These are phyloP conservation scores for Pristionchus exspectatus DNA, from an alignment of 2,888 invertebrate species.

Conservation along the genomic window DNA sequence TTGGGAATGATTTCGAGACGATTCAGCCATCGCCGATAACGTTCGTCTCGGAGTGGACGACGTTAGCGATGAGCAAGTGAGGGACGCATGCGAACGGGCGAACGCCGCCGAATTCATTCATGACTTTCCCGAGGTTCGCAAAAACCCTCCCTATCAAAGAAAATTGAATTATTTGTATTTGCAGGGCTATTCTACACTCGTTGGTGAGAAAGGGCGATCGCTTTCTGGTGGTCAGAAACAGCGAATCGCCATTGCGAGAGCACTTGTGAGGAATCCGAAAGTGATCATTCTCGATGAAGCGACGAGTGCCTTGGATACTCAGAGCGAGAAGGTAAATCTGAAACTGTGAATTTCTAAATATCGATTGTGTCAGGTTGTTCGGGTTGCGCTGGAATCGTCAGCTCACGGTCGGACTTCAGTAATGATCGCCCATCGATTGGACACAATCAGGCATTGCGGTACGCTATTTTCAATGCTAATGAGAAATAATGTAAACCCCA, in stretches of 20 bases:
- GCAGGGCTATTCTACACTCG: neutral
- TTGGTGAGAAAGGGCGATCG: neutral
- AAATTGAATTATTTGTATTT: no score
- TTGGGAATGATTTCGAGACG: neutral
- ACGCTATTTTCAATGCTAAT: neutral
- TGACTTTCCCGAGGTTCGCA: conserved; percentile 61
- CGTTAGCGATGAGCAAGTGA: conserved; percentile 71
- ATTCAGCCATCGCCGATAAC: neutral
- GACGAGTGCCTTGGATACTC: neutral
- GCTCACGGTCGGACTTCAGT: neutral
- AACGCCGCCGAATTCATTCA: conserved; percentile 79
- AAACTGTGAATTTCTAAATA: no score
- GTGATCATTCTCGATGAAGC: neutral
- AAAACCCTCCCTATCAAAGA: neutral
- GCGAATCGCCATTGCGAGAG: neutral
- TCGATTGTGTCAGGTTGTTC: neutral
- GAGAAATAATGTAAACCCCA: neutral
- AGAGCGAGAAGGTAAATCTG: neutral
- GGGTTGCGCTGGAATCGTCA: neutral
- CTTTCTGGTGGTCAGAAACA: neutral
- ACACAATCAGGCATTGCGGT: neutral
- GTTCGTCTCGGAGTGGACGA: neutral
- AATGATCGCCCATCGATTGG: neutral
- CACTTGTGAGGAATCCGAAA: neutral
- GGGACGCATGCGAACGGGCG: conserved; percentile 77